Base-by-base conservation (phyloP, 2,797 vertebrate species). In the Coilia nasus region DNA sequence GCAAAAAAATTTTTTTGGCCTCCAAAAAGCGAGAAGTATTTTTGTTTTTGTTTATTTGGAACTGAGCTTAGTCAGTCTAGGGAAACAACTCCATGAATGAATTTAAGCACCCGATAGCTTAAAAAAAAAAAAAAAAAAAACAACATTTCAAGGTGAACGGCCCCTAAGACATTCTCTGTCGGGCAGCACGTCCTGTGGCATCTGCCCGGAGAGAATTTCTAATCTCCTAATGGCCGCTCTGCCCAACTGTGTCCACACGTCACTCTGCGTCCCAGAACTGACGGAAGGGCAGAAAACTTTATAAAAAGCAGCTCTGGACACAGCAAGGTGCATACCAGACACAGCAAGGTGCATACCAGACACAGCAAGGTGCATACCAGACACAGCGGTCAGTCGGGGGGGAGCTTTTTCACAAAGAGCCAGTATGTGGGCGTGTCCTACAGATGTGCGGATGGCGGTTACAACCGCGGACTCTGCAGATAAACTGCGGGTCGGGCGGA, bases 221-320 rank as follows among this genome's bases (percentile, higher is more conserved):
- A 75, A 75, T 19, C 67, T 75, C 28, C 31, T 75, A 71, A 71
- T 71, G 25, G 64, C 25, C 64, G 10, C 64, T 71, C 64, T 31
- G 10, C 23, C 5, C 59, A 1, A n/a, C 21, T n/a, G 10, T 62
- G 21, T 64, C 23, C 14, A 64, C 62, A 64, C n/a, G 14, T 64
- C 60, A 64, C 1, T 64, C 23, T 64, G 60, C 60, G 25, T 7
- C 23, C 60, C 23, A 3, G 6, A 62, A 28, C 9, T 14, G 62
- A 64, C 28, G 62, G 62, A 41, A 41, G 35, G 35, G 35, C 28
- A 23, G 28, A 28, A 64, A 10, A 71, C 67, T 35, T 59, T 2
- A 59, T 19, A 59, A n/a, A 54, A 64, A 31, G 14, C 67, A 17
- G 28, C 28, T 75, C 28, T 15, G 31, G 67, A 31, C 28, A 64